Evolutionary conservation across 2,888 invertebrate genomes (phyloP), one percentile per base, ranked within the genome.

Genomic region (Enchytraeus crypticus): DNA sequence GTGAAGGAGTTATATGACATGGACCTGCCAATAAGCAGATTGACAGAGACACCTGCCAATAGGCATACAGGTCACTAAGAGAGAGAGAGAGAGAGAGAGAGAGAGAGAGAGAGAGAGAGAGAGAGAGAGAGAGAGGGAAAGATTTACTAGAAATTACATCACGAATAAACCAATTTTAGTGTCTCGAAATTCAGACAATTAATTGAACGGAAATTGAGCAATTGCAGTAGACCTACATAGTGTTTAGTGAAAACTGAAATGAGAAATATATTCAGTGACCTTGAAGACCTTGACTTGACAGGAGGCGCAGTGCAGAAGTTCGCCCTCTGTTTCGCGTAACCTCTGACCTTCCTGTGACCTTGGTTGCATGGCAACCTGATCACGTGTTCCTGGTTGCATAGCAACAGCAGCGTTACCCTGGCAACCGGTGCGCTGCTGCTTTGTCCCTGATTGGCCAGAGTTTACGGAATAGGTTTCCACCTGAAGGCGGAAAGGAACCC

Each of bases 401-500:
- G 21, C 49, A 23, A 11, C 26, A 8, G 11, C 38, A 8, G 38
- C 38, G 38, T 18, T 18, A 8, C 38, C 38, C 38, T 11, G 8
- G 38, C 38, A 8, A 8, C 38, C 38, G 11, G 18, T 18, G 38
- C 38, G 8, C 38, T 18, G 11, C 11, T 8, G 38, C 11, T 18
- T 8, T 8, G 11, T 18, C 11, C 18, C 8, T 8, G 14, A 49
- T 23, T 30, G 51, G 14, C 43, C 26, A 11, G 21, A 21, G 21
- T 18, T 5, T 11, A 43, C 69, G 18, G 51, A n/a, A 73, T 78
- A 64, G n/a, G 70, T 75, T 14, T 95, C 95, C 69, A 96, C 88
- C 81, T 93, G 92, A 66, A 95, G 87, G 51, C 95, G 85, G 81
- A 96, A 96, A 0, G 95, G 95, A 0, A 96, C 95, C 0, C 96